Percentiles rank a stretch among this genome's conserved stretches.
These are phyloP conservation scores for Acanthosepion pharaonis DNA, from an alignment of 2,888 invertebrate genomes.

Conservation along the genomic window DNA sequence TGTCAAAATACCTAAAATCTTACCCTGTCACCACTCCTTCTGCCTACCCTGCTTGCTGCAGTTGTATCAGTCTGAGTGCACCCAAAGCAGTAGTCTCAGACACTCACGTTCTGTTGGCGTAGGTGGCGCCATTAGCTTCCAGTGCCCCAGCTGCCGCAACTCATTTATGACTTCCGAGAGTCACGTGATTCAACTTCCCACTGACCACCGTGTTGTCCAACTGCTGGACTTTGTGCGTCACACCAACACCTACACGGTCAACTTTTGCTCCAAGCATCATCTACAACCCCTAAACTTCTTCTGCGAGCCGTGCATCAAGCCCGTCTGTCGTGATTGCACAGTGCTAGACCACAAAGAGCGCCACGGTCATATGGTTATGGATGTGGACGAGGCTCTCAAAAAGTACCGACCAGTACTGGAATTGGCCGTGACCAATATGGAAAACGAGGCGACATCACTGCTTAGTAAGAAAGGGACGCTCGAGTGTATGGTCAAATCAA, in stretches of 20 bases:
- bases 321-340: slow-evolving; percentile 68
- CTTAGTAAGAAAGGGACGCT: slow-evolving; percentile 60
- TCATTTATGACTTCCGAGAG: slow-evolving; percentile 64
- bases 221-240: slow-evolving; percentile 67
- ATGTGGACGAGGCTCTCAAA: slow-evolving; percentile 62
- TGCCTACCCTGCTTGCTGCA: slow-evolving; percentile 61
- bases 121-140: slow-evolving; percentile 60
- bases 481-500: slow-evolving; percentile 56
- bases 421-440: slow-evolving; percentile 60
- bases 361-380: slow-evolving; percentile 63
- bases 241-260: slow-evolving; percentile 64
- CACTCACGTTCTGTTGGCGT: slow-evolving; percentile 53
- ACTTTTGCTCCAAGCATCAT: slow-evolving; percentile 66
- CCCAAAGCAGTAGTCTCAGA: slow-evolving; percentile 59
- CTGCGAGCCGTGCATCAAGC: slow-evolving; percentile 64
- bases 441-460: slow-evolving; percentile 58
- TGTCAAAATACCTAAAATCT: slow-evolving; percentile 60
- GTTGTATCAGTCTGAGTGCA: slow-evolving; percentile 60
- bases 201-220: slow-evolving; percentile 67
- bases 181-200: slow-evolving; percentile 61
- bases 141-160: slow-evolving; percentile 63
- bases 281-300: slow-evolving; percentile 69
- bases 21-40: slow-evolving; percentile 69
- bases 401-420: slow-evolving; percentile 66
- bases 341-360: slow-evolving; percentile 65